A percentile compares a stretch with the other conserved stretches of the same genome.
Conservation (phyloP, 2,113 vertebrate genomes). For the Hippocampus mohnikei region DNA sequence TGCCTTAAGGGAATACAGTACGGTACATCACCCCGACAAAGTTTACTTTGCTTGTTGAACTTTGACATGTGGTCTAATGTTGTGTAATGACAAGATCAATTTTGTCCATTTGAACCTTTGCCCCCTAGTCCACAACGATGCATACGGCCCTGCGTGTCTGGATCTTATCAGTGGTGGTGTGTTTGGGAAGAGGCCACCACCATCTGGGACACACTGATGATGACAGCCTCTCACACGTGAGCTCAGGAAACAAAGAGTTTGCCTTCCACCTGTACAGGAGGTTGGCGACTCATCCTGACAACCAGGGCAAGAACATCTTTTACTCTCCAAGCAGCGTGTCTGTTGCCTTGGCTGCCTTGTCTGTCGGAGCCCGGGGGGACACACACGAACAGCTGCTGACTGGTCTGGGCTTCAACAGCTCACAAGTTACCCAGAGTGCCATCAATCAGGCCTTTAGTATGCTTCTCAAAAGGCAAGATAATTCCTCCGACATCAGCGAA, state of each 20-base stretch:
- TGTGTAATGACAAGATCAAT: constrained; percentile 19
- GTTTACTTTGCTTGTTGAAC: background rate
- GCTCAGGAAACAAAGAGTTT: constrained; percentile 64
- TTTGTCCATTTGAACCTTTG: constrained; percentile 26
- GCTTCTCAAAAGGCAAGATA: constrained; percentile 22
- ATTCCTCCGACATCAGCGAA: constrained; percentile 13
- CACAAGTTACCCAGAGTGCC: constrained; percentile 19
- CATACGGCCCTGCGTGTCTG: constrained; percentile 36
- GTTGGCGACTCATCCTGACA: constrained; percentile 46
- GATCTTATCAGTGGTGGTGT: constrained; percentile 49
- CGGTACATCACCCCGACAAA: background rate
- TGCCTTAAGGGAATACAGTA: background rate
- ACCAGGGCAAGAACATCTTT: constrained; percentile 72
- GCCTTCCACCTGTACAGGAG: constrained; percentile 69
- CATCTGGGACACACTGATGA: background rate
- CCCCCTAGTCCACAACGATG: constrained; percentile 43
- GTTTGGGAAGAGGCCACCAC: constrained; percentile 29
- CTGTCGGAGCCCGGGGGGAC: constrained; percentile 62
- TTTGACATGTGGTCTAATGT: constrained; percentile 7
- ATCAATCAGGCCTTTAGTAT: constrained; percentile 43
- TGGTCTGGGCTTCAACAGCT: constrained; percentile 57
- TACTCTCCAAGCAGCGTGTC: constrained; percentile 77
- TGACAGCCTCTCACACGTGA: constrained; percentile 39
- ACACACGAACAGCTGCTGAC: constrained; percentile 69
- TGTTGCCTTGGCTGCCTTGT: constrained; percentile 69